Percentiles rank a stretch among this genome's conserved stretches.
Evolutionary conservation across 2,113 vertebrate species (phyloP).

Genomic region (Chrysochloris asiatica): DNA sequence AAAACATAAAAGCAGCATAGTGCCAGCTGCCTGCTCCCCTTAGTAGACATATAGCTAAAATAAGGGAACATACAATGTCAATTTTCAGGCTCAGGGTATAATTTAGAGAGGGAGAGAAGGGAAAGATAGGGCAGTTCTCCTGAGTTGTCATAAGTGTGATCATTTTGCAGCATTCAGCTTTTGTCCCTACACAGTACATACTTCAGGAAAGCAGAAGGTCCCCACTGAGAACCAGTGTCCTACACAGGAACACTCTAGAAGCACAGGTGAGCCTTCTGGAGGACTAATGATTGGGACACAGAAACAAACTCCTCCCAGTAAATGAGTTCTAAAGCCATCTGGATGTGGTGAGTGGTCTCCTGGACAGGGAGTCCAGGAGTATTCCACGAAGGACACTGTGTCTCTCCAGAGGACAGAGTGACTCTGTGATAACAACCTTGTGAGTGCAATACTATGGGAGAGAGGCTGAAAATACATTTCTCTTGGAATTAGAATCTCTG

Average conservation of each 20-base stretch:
- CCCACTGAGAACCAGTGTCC: neutral
- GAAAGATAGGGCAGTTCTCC: no score
- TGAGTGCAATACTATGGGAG: neutral
- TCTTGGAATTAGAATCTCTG: neutral
- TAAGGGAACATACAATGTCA: no score
- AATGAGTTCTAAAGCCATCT: neutral
- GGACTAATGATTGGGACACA: neutral
- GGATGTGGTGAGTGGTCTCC: neutral
- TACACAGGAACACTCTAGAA: neutral
- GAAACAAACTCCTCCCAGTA: accelerated
- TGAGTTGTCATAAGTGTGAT: no score
- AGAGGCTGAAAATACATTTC: neutral
- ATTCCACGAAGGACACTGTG: neutral
- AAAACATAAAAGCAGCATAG: no score
- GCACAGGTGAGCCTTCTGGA: neutral
- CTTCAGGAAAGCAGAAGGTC: neutral
- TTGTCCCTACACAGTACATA: no score
- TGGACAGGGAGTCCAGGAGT: neutral
- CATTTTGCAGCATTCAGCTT: no score
- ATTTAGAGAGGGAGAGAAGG: no score
- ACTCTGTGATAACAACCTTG: neutral
- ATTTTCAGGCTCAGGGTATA: no score
- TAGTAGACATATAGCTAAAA: no score
- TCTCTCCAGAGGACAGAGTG: neutral
- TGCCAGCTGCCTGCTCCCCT: no score